These are phyloP conservation scores for Oligia latruncula DNA, from an alignment of 2,888 invertebrate species.

Conservation along the genomic window DNA sequence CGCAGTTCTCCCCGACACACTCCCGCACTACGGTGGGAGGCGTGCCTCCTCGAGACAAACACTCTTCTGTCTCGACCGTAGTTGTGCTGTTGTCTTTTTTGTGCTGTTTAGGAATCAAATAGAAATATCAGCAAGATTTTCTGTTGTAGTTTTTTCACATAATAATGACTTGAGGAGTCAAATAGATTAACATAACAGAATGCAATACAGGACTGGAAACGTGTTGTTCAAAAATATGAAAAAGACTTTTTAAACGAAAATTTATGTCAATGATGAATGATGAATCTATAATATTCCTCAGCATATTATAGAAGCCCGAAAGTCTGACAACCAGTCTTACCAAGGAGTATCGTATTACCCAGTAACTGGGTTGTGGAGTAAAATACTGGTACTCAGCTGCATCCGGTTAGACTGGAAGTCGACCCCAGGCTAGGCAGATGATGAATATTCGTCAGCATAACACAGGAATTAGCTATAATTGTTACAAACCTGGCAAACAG, in stretches of 20 bases:
- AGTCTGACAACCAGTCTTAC: too few relatives aligned
- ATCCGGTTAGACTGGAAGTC: too few relatives aligned
- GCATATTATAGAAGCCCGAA: too few relatives aligned
- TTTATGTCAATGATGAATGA: too few relatives aligned
- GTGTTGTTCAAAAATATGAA: fast-evolving
- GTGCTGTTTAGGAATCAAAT: conserved; percentile 79
- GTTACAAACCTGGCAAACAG: conserved; percentile 92
- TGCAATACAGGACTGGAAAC: too few relatives aligned
- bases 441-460: neutral
- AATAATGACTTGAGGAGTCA: too few relatives aligned
- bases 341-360: too few relatives aligned
- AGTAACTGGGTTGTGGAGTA: too few relatives aligned
- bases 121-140: neutral
- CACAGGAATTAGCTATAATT: conserved; percentile 1
- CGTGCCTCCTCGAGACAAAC: conserved; percentile 75
- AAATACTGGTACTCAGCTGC: too few relatives aligned
- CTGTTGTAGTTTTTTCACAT: too few relatives aligned
- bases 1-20: conserved; percentile 77
- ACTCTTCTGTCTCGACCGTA: conserved; percentile 89
- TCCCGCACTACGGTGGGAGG: conserved; percentile 80
- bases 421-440: too few relatives aligned
- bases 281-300: neutral
- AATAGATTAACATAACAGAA: neutral
- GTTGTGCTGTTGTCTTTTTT: conserved; percentile 81
- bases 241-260: too few relatives aligned